Percentiles rank a stretch among this genome's conserved stretches.
Evolutionary conservation across 2,888 invertebrate species (phyloP).

Genomic region (Agrotis exclamationis): DNA sequence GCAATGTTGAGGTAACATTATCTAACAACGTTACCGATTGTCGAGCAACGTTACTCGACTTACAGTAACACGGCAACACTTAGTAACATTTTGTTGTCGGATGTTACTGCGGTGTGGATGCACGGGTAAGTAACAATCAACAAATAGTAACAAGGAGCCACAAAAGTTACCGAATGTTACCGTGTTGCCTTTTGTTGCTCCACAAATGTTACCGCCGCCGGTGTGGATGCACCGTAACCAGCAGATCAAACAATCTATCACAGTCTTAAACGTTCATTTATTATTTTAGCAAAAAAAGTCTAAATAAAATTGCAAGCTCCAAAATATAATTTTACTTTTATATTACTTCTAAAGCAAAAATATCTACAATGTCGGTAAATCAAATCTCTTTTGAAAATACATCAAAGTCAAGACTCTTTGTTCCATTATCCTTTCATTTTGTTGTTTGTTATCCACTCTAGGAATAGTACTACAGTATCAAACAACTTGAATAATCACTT

Average conservation of each 20-base stretch:
- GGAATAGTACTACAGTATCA: not conserved
- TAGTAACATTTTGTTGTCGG: no score
- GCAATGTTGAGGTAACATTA: no score
- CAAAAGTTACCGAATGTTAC: no score
- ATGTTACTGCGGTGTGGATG: no score
- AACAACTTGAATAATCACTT: conserved; percentile 10
- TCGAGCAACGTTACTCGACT: no score
- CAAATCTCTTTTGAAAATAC: conserved; percentile 17
- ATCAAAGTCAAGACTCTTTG: conserved; percentile 31
- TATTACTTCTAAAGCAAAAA: conserved; percentile 10
- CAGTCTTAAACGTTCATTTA: conserved; percentile 3
- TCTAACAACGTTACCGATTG: no score
- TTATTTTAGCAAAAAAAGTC: not conserved
- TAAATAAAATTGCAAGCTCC: conserved; percentile 11
- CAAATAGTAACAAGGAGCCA: no score
- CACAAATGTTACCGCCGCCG: no score
- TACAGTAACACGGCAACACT: no score
- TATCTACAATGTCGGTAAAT: conserved; percentile 17
- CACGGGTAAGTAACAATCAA: no score
- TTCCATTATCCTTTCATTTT: conserved; percentile 23
- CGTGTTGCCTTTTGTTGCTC: no score
- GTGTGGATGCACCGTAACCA: no score
- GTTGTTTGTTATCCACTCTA: conserved; percentile 24
- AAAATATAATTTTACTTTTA: conserved; percentile 26
- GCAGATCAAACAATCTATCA: not conserved